These are phyloP conservation scores for Oncorhynchus kisutch DNA, from an alignment of 2,113 vertebrate species.

Conservation along the genomic window DNA sequence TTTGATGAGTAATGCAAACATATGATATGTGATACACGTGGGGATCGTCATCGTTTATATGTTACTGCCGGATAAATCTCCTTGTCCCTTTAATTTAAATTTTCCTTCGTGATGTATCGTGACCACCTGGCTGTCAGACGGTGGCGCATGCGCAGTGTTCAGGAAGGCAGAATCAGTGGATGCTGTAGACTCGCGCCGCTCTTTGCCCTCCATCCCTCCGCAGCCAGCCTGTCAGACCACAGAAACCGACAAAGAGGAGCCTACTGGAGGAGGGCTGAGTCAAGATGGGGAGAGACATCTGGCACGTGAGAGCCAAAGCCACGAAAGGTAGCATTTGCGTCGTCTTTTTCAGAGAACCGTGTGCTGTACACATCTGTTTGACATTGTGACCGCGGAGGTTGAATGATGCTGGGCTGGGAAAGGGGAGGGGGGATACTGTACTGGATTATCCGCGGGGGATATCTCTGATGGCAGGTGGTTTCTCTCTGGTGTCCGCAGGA, in stretches of 20 bases:
- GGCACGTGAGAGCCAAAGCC: background rate
- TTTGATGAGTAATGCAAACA: background rate
- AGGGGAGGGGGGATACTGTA: constrained; percentile 36
- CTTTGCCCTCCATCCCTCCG: constrained; percentile 67
- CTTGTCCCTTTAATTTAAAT: constrained; percentile 75
- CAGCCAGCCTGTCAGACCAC: constrained; percentile 44
- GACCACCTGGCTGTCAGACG: constrained; percentile 69
- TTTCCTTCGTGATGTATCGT: constrained; percentile 70
- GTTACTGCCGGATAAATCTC: constrained; percentile 48
- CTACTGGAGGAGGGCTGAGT: constrained; percentile 28
- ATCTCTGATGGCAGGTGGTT: constrained; percentile 32
- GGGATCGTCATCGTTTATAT: constrained; percentile 1
- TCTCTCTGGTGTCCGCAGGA: constrained; percentile 12
- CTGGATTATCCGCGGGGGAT: constrained; percentile 39
- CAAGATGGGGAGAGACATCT: constrained; percentile 61
- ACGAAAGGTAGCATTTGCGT: constrained; percentile 53
- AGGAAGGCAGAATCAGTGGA: constrained; percentile 57
- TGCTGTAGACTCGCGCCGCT: constrained; percentile 65
- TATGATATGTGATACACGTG: background rate
- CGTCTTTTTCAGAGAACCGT: background rate
- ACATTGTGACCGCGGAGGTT: constrained; percentile 72
- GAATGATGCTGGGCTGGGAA: constrained; percentile 63
- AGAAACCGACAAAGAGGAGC: constrained; percentile 27
- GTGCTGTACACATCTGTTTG: constrained; percentile 45
- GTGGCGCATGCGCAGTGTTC: constrained; percentile 76